Percentiles rank a stretch among this genome's conserved stretches.
phyloP scores from a whole-genome alignment of 2,888 invertebrate genomes.

The Idaea straminata region DNA sequence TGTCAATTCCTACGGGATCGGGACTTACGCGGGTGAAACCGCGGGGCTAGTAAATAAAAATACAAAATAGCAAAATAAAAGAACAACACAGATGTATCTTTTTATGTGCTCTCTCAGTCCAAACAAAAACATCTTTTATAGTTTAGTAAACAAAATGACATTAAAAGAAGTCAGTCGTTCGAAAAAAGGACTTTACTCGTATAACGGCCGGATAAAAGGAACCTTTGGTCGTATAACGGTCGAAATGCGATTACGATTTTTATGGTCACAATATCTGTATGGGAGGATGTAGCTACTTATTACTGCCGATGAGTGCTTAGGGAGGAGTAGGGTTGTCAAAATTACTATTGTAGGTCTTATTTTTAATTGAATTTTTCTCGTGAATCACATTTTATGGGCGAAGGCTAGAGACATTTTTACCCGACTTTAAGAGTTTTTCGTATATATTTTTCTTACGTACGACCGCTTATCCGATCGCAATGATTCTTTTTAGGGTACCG shows the following conservation, averaged over 20 bases:
- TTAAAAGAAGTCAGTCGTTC: neutral
- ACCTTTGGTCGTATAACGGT: slow-evolving; percentile 11
- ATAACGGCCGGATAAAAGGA: slow-evolving; percentile 2
- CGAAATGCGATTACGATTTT: slow-evolving; percentile 31
- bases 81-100: neutral
- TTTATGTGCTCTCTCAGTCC: neutral
- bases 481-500: too few relatives aligned
- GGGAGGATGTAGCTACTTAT: slow-evolving; percentile 46
- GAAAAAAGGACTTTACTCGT: neutral
- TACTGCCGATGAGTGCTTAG: slow-evolving; percentile 34
- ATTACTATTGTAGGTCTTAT: slow-evolving; percentile 6
- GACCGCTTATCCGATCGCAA: too few relatives aligned
- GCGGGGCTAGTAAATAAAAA: neutral
- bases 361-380: neutral
- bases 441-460: too few relatives aligned
- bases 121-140: neutral
- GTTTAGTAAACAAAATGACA: slow-evolving; percentile 1
- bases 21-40: too few relatives aligned
- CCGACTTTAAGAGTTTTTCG: too few relatives aligned
- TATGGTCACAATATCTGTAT: slow-evolving; percentile 28
- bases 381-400: too few relatives aligned
- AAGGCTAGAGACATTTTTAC: too few relatives aligned
- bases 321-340: slow-evolving; percentile 33
- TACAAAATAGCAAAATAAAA: neutral
- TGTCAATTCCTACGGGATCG: too few relatives aligned